Evolutionary conservation across 2,113 vertebrate species (phyloP).

Genomic region (Dipodomys ordii): DNA sequence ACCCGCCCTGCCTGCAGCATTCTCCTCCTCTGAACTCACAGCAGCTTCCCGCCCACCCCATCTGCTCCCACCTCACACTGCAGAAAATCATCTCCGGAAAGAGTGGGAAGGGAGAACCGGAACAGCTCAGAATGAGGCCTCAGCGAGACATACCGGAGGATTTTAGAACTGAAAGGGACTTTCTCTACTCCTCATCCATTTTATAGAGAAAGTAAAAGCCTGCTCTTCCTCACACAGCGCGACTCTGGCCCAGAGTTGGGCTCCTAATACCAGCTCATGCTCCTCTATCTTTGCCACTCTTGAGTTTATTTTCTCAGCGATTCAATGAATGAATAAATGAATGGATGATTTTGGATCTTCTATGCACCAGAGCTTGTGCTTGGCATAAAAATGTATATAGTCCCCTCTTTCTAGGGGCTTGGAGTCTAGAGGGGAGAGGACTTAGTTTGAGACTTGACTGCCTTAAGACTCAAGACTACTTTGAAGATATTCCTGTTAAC

Average conservation of each 20-base stretch:
- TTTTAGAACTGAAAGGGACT: slow-evolving; percentile 55
- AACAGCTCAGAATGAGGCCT: slow-evolving; percentile 55
- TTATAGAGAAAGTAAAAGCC: slow-evolving; percentile 24
- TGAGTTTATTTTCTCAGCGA: background rate
- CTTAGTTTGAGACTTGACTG: background rate
- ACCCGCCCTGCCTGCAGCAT: background rate
- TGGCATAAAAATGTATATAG: background rate
- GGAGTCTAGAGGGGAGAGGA: background rate
- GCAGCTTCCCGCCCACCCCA: slow-evolving; percentile 58
- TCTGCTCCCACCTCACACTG: slow-evolving; percentile 51
- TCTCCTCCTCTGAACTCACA: slow-evolving; percentile 50
- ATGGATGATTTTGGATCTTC: background rate
- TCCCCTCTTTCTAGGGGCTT: background rate
- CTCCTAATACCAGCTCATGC: background rate
- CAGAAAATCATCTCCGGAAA: slow-evolving; percentile 74
- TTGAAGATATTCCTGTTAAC: background rate
- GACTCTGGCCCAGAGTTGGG: background rate
- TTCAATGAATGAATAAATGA: background rate
- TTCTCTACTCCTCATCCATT: slow-evolving; percentile 17
- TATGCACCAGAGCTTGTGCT: background rate
- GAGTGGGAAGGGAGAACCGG: slow-evolving; percentile 74
- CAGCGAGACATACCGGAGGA: slow-evolving; percentile 40
- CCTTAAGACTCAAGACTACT: background rate
- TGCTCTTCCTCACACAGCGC: background rate
- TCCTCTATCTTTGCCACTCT: background rate